phyloP scores from a whole-genome alignment of 1,140 invertebrate species.

The Drosophila murphyi region DNA sequence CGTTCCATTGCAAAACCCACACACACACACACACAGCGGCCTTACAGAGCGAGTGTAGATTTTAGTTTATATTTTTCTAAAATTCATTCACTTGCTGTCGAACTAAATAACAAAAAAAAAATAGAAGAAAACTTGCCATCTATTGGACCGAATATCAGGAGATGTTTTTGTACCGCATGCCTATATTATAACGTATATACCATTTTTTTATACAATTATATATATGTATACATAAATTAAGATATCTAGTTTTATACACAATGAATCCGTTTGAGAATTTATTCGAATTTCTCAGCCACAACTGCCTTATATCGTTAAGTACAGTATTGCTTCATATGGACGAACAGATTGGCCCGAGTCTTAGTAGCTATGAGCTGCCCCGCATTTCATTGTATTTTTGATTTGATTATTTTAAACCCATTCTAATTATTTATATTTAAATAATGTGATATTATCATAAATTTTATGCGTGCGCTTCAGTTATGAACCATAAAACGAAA shows the following conservation, averaged over 20 bases:
- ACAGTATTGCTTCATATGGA: conserved; percentile 60
- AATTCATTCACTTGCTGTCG: conserved; percentile 26
- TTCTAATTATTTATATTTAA: conserved; percentile 74
- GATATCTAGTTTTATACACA: conserved; percentile 27
- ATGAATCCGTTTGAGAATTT: conserved; percentile 38
- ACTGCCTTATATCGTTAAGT: conserved; percentile 78
- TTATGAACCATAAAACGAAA: conserved; percentile 23
- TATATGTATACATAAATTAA: conserved; percentile 6
- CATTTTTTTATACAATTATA: conserved; percentile 3
- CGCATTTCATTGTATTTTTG: conserved; percentile 23
- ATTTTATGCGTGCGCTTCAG: conserved; percentile 52
- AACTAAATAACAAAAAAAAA: too few species aligned
- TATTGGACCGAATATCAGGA: conserved; percentile 46
- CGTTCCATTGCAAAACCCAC: not conserved
- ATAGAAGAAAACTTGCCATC: conserved; percentile 56
- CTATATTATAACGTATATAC: conserved; percentile 30
- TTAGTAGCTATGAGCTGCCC: conserved; percentile 45
- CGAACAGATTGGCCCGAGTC: conserved; percentile 41
- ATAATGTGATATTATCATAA: conserved; percentile 81
- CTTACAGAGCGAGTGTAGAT: conserved; percentile 11
- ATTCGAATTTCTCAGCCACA: conserved; percentile 51
- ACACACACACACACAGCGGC: conserved; percentile 27
- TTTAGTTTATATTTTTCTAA: conserved; percentile 2
- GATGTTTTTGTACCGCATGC: conserved; percentile 40
- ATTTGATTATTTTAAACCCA: conserved; percentile 32